Percentiles rank a stretch among this genome's conserved stretches.
Conservation (phyloP, 2,797 vertebrate species). For the Paratrypauchen microcephalus region DNA sequence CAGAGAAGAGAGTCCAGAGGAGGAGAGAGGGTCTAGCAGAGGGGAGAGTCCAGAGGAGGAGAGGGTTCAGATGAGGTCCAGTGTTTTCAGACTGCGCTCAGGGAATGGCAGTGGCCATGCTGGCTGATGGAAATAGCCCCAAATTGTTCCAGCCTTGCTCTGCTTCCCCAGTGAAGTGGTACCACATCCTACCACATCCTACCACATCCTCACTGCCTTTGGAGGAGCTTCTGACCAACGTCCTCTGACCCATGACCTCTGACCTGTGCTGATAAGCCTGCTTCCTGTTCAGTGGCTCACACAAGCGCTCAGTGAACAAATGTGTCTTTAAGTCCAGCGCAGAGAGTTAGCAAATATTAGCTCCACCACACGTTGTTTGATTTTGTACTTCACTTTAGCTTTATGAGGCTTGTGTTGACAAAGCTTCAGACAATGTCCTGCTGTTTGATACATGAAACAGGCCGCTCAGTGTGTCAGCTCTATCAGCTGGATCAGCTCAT, state of each 20-base stretch:
- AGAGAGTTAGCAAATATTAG: constrained; percentile 24
- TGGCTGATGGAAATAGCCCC: too few species aligned
- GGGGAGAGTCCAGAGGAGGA: too few species aligned
- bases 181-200: constrained; percentile 60
- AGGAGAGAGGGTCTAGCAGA: too few species aligned
- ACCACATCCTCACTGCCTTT: constrained; percentile 31
- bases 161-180: not conserved
- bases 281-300: constrained; percentile 41
- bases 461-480: constrained; percentile 6
- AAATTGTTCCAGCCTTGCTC: too few species aligned
- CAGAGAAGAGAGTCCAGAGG: too few species aligned
- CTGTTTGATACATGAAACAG: constrained; percentile 9
- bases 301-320: not conserved
- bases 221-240: constrained; percentile 25
- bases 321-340: not conserved
- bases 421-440: not conserved
- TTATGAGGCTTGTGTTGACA: constrained; percentile 16
- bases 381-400: not conserved
- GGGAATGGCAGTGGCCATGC: too few species aligned
- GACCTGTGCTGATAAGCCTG: constrained; percentile 35
- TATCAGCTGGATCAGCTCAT: not conserved
- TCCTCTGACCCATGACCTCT: not conserved
- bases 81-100: too few species aligned
- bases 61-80: too few species aligned
- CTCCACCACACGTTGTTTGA: constrained; percentile 16